These are phyloP conservation scores for Hemiscyllium ocellatum DNA, from an alignment of 2,113 vertebrate genomes.

Conservation along the genomic window DNA sequence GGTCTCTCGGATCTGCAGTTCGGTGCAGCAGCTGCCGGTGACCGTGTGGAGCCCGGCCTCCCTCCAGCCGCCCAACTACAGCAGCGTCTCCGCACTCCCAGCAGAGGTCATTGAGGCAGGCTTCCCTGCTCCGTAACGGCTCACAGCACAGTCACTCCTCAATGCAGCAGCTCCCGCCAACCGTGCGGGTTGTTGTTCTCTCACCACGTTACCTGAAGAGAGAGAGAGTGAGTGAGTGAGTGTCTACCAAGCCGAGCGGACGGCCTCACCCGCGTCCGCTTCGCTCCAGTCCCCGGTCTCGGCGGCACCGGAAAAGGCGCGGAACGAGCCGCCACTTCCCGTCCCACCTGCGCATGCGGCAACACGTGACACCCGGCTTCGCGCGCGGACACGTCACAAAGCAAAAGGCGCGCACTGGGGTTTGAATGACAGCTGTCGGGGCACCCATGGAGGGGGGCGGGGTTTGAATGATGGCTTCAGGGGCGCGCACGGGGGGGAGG, in stretches of 20 bases:
- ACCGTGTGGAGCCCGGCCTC: not conserved
- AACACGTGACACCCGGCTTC: not conserved
- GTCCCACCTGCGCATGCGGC: not conserved
- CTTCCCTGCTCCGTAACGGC: not conserved
- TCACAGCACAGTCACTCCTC: not conserved
- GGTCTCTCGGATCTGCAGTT: not conserved
- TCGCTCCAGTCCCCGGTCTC: not conserved
- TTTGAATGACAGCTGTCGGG: not conserved
- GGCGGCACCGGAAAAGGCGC: slow-evolving; percentile 31
- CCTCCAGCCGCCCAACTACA: not conserved
- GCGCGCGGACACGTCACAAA: slow-evolving; percentile 18
- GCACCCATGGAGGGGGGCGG: too few relatives aligned
- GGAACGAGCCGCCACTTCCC: slow-evolving; percentile 20
- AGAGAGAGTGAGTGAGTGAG: not conserved
- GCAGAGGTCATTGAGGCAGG: not conserved
- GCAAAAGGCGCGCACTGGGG: not conserved
- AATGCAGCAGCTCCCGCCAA: not conserved
- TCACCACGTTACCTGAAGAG: not conserved
- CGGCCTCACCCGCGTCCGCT: not conserved
- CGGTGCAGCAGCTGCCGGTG: not conserved
- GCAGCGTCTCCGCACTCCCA: not conserved
- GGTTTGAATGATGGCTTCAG: not conserved
- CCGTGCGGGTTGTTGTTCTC: not conserved
- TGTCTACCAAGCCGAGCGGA: not conserved
- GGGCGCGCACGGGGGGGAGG: too few relatives aligned